Base-by-base conservation (phyloP, 2,113 vertebrate genomes). In the Pterocles burchelli region DNA sequence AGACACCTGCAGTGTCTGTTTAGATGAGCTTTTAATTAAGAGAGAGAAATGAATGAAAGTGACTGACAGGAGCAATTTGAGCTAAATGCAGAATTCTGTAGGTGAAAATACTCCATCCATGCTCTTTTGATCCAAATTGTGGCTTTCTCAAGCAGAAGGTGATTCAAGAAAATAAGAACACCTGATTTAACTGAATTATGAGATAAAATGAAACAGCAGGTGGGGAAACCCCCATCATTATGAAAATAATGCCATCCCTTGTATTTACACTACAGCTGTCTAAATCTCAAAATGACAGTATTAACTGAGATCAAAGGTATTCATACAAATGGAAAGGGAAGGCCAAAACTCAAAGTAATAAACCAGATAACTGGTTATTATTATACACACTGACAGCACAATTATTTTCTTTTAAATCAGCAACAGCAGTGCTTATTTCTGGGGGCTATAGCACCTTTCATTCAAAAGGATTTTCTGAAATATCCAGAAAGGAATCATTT, bases 271-370 rank as follows among this genome's bases (percentile, higher is more conserved):
- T 79, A 48, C 63, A 84, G 75, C 83, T 96, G 87, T 90, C 82
- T 94, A 90, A 96, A 86, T 95, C 85, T 82, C 62, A 73, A 88
- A 88, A 84, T 89, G 67, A 89, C 94, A 66, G 73, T 90, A 81
- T 96, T 96, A 91, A 57, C 49, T 20, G 62, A 96, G 90, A 95
- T 98, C 92, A 97, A 97, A 97, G 93, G 59, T 96, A 74, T 17
- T 85, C 43, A 26, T 63, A 70, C 51, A 72, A 88, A 72, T 72
- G 28, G 57, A 93, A 95, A 88, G 34, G 38, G 31, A 77, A 86
- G 63, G 48, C 74, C 29, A 78, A 81, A 96, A 58, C 76, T 79
- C 89, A 74, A 63, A 48, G 58, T 71, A 93, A 91, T 88, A 68
- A 95, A 45, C 15, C 52, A 90, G 71, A 80, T 74, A 85, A 79